phyloP scores from a whole-genome alignment of 92 coral and sea anemone species.

The Siderastrea radians region DNA sequence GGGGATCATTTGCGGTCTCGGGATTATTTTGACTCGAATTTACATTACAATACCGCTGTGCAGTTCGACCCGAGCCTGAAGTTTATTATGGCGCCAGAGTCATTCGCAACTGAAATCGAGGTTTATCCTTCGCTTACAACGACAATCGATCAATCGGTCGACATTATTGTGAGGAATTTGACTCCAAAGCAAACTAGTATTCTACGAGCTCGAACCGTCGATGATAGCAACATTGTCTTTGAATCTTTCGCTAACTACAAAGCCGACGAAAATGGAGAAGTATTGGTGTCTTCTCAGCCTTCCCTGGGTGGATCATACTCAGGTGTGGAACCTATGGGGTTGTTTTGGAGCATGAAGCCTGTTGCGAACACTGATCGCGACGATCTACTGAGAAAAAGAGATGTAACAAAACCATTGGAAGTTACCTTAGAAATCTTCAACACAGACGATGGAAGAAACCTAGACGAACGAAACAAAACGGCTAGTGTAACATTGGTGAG shows the following conservation, averaged over 20 bases:
- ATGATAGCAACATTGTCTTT: constrained; percentile 43
- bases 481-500: constrained; percentile 36
- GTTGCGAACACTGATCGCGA: constrained; percentile 7
- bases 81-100: neutral
- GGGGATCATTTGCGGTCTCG: too few species aligned
- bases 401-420: constrained; percentile 34
- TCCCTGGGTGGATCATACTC: constrained; percentile 44
- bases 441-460: constrained; percentile 22
- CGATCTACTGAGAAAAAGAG: constrained; percentile 36
- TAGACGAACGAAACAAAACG: neutral
- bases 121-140: constrained; percentile 16
- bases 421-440: constrained; percentile 32
- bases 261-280: constrained; percentile 48
- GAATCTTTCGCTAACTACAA: constrained; percentile 56
- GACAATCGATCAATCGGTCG: constrained; percentile 37
- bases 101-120: neutral
- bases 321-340: constrained; percentile 66
- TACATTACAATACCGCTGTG: too few species aligned
- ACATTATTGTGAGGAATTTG: constrained; percentile 36
- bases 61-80: too few species aligned
- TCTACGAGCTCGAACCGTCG: constrained; percentile 41
- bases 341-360: constrained; percentile 58
- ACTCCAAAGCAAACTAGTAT: constrained; percentile 22
- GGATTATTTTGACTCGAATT: too few species aligned
- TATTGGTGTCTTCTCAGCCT: constrained; percentile 37